Evolutionary conservation across 2,113 vertebrate genomes (phyloP).

Genomic region (Climacteris rufus): DNA sequence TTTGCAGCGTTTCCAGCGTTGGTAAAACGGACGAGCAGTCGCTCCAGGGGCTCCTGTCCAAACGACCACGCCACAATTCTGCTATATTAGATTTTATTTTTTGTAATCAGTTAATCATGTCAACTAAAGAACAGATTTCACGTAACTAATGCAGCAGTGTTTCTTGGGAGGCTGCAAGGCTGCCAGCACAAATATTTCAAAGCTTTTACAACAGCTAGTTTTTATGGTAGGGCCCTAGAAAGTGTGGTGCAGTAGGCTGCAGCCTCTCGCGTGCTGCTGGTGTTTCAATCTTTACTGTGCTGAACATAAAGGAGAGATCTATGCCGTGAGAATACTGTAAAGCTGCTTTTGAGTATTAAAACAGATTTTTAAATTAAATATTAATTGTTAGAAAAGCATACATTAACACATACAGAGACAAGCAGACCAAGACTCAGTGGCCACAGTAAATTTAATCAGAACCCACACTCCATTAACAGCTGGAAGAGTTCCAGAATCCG

Average conservation of each 20-base stretch:
- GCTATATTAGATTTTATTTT: not conserved
- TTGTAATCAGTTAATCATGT: not conserved
- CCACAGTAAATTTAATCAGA: slow-evolving; percentile 47
- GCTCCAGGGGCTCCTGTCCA: not conserved
- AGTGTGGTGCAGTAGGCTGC: not conserved
- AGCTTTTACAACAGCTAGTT: not conserved
- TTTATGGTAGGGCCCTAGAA: not conserved
- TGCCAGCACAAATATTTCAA: not conserved
- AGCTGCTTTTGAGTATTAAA: not conserved
- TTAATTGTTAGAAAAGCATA: not conserved
- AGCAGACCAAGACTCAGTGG: not conserved
- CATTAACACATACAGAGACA: not conserved
- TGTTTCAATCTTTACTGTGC: not conserved
- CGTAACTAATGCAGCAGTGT: not conserved
- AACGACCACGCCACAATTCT: not conserved
- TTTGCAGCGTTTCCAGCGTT: not conserved
- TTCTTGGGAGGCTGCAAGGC: not conserved
- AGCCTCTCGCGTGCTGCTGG: not conserved
- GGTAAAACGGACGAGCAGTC: not conserved
- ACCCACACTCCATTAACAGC: slow-evolving; percentile 39
- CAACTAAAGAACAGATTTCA: not conserved
- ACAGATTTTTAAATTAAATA: not conserved
- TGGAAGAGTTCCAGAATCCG: slow-evolving; percentile 35
- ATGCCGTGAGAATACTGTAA: not conserved
- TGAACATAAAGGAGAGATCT: not conserved